Percentiles rank a stretch among this genome's conserved stretches.
Evolutionary conservation across 2,888 invertebrate species (phyloP).

Genomic region (Andrena trimmerana): DNA sequence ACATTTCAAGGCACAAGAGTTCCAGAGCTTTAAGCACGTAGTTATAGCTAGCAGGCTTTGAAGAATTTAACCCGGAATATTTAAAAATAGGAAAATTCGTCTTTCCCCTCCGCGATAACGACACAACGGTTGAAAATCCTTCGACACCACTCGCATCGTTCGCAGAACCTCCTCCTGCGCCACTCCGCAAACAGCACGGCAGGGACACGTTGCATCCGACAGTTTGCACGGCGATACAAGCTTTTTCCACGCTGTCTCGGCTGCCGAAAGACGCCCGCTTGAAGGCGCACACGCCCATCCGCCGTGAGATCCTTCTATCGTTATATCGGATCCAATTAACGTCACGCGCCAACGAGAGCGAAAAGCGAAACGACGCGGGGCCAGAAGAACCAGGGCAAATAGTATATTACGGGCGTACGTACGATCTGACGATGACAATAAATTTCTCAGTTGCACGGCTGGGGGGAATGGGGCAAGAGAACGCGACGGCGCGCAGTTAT

Average conservation of each 20-base stretch:
- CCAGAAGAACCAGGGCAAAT: constrained; percentile 24
- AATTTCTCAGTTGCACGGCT: constrained; percentile 17
- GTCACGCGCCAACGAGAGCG: constrained; percentile 34
- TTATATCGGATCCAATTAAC: constrained; percentile 62
- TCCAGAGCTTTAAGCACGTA: too few species aligned
- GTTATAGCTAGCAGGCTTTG: too few species aligned
- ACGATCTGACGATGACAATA: constrained; percentile 43
- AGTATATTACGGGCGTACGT: constrained; percentile 32
- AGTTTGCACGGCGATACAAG: background rate
- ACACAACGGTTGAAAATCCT: background rate
- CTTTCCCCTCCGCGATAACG: too few species aligned
- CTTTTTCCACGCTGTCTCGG: background rate
- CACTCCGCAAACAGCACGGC: background rate
- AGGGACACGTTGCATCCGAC: background rate
- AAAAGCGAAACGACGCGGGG: background rate
- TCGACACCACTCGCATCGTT: background rate
- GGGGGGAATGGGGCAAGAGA: background rate
- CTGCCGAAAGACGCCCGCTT: constrained; percentile 10
- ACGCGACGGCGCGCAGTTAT: constrained; percentile 32
- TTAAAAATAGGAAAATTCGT: too few species aligned
- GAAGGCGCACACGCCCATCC: background rate
- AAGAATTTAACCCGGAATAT: too few species aligned
- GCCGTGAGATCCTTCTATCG: constrained; percentile 21
- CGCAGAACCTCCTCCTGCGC: too few species aligned
- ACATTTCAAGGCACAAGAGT: background rate